phyloP scores from a whole-genome alignment of 2,888 invertebrate species.

The Fragum sueziense region DNA sequence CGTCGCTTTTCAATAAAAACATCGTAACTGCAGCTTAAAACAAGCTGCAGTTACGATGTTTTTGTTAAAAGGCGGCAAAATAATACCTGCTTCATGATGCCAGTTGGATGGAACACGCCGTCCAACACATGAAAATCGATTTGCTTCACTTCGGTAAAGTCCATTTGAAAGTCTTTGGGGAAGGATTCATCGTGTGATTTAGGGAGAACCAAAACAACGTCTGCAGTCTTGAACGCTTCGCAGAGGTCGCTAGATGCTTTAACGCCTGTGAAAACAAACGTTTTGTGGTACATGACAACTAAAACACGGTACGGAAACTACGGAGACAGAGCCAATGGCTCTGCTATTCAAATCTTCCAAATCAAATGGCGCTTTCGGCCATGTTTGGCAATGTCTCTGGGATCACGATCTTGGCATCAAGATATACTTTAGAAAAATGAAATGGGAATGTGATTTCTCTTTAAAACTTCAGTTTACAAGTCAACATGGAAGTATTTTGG shows the following conservation, averaged over 20 bases:
- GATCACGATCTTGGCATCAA: too few relatives aligned
- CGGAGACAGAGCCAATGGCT: too few relatives aligned
- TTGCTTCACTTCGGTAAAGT: constrained; percentile 26
- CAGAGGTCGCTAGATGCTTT: constrained; percentile 25
- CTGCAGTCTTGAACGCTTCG: constrained; percentile 30
- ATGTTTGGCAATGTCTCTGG: too few relatives aligned
- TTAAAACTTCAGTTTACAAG: too few relatives aligned
- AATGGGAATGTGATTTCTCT: too few relatives aligned
- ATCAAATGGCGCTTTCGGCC: too few relatives aligned
- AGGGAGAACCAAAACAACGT: constrained; percentile 36
- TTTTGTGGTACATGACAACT: too few relatives aligned
- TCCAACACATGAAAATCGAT: constrained; percentile 41
- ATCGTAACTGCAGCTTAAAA: too few relatives aligned
- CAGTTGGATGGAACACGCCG: constrained; percentile 21
- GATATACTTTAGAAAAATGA: too few relatives aligned
- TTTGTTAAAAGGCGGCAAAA: background rate
- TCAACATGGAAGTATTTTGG: constrained; percentile 25
- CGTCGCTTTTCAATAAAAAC: too few relatives aligned
- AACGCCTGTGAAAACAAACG: constrained; percentile 32
- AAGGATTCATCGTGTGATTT: background rate
- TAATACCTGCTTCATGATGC: constrained; percentile 9
- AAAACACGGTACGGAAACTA: too few relatives aligned
- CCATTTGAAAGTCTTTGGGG: constrained; percentile 23
- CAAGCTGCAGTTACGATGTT: background rate
- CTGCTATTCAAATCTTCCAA: too few relatives aligned